A percentile compares a stretch with the other conserved stretches of the same genome.
phyloP scores from a whole-genome alignment of 2,797 vertebrate species.

The Tauraco hartlaubi region DNA sequence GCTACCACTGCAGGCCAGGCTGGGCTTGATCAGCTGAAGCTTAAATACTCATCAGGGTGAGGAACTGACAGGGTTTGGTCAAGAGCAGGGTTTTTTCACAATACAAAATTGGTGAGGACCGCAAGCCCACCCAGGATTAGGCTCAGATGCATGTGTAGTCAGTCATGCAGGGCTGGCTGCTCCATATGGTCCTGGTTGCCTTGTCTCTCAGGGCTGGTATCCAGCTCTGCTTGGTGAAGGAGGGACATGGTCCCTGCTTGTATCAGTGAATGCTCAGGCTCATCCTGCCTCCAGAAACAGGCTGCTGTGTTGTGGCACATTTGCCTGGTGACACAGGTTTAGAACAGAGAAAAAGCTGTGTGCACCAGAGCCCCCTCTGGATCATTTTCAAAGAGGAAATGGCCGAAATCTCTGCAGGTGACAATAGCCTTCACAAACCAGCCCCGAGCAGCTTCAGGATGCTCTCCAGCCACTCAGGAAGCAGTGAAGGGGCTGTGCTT shows the following conservation, averaged over 20 bases:
- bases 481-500: background rate
- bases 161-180: background rate
- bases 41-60: background rate
- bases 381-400: background rate
- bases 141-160: background rate
- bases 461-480: background rate
- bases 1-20: background rate
- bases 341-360: background rate
- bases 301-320: background rate
- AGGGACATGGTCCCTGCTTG: background rate
- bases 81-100: background rate
- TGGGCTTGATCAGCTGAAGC: background rate
- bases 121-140: background rate
- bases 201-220: background rate
- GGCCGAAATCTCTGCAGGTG: background rate
- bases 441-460: background rate
- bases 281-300: background rate
- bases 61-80: background rate
- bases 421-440: background rate
- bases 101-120: background rate
- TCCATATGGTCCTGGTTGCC: background rate
- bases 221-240: background rate
- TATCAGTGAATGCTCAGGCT: background rate
- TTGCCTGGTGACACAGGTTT: background rate
- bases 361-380: background rate